Evolutionary conservation across 2,797 vertebrate species (phyloP), one percentile per base, ranked within the genome.

Genomic region (Onychomys arenicola): DNA sequence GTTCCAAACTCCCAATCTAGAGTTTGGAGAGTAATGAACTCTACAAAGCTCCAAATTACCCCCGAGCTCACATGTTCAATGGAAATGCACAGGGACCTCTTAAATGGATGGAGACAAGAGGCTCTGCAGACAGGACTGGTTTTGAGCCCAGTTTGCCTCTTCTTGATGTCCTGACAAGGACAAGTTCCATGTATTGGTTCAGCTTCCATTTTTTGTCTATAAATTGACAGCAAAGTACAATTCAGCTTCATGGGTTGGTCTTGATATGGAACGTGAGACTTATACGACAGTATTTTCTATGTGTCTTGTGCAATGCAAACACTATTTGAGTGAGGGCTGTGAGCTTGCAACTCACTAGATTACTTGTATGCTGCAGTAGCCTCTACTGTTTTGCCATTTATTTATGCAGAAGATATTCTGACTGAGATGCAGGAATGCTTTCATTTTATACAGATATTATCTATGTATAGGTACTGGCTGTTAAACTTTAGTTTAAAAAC

Each of bases 191-290:
- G 19, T 57, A 7, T 9, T 92, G 71, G 91, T 92, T 97, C 27
- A 65, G 19, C 40, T 92, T 82, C 59, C 12, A 21, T 81, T 95
- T 1, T n/a, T 37, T 67, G 13, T 65, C 21, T 89, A 55, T 89
- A 85, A 95, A 61, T 19, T 59, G 13, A 4, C 17, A 89, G 65
- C 13, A 82, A 73, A 90, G 73, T 63, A 86, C 83, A 94, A 71
- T 57, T 75, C 6, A 80, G 55, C 29, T 65, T 93, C 27, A 71
- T 32, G 92, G 21, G 7, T 81, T 95, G 89, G 3, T 43, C 82
- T 92, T 95, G 49, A 43, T 93, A 67, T 46, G 19, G 90, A 93
- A 80, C 65, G 55, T 37, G 5, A 95, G 57, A 90, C 34, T 87
- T 88, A 59, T 67, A 2, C 75, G 25, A 23, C 81, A 34, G 16